Base-by-base conservation (phyloP, 1,140 invertebrate species). In the Plodia interpunctella region DNA sequence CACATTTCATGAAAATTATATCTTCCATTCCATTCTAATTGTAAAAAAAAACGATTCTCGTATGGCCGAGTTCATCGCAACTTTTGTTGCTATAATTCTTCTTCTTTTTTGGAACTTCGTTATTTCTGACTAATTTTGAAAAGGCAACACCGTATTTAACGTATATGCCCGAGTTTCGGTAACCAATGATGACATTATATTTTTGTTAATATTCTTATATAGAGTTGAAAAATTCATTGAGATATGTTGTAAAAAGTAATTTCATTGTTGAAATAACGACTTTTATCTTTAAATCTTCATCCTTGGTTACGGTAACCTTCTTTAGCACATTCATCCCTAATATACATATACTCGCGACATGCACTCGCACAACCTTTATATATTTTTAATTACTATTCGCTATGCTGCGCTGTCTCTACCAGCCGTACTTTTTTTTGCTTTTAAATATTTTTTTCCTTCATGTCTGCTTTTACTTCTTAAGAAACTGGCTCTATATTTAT, bases 331-430 rank as follows among this genome's bases (percentile, higher is more conserved):
- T 44, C 38, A 44, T 5, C 15, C 55, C 55, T 13, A 57, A 57
- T 57, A 57, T 57, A 57, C 55, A 57, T 57, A 57, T 15, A 55
- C 59, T 44, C 49, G 49, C 62, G 15, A 60, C 66, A 51, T 57
- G 58, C 62, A 58, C 62, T 66, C 73, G 68, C 74, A 78, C 79
- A 78, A 82, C 74, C 74, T 58, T 62, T 59, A 65, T 59, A 54
- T 66, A 63, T 64, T 59, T 60, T 55, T 60, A 54, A 50, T 52
- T 52, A n/a, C 51, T 62, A 62, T 51, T 57, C 56, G 32, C 19
- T 35, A 58, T 30, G 13, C 15, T 52, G 49, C 25, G 15, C 28
- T 18, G 18, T 30, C 30, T 56, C n/a, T 25, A 53, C 51, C 60
- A 51, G 17, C 52, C 15, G 15, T 44, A 10, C 30, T 44, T 44